Base-by-base conservation (phyloP, 2,113 vertebrate species). In the Gulo gulo region DNA sequence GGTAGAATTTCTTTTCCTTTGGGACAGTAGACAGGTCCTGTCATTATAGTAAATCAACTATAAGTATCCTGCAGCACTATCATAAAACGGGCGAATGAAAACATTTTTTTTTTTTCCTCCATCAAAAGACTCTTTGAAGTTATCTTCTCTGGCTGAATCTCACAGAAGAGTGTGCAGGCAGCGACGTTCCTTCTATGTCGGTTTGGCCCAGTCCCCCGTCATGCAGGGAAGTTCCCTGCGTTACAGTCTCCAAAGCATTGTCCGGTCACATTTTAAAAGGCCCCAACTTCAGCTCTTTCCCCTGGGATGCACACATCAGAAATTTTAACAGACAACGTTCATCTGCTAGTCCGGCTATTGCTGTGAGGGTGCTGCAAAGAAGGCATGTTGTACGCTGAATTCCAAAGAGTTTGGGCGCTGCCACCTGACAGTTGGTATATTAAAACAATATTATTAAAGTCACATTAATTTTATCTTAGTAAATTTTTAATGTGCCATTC, bases 401-500 rank as follows among this genome's bases (percentile, higher is more conserved):
- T 93, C 95, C 95, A 95, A 96, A 95, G 26, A 93, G 84, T 90
- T 98, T 90, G 97, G 83, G 76, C 78, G n/a, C 69, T 81, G 69
- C 85, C 78, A 95, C 65, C 96, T 96, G 88, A 96, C 71, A 98
- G 69, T 92, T 78, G 97, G 84, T 94, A 73, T 97, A 97, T 96
- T 96, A 96, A 98, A 98, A 98, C 74, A 98, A 87, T 92, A 96
- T 83, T 97, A 97, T 96, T 61, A 94, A 97, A 97, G 95, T 88
- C 78, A 88, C 88, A 98, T 98, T 96, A 96, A 98, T 98, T 98
- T 98, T 97, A 98, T 97, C 91, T 34, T 96, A 61, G 85, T 98
- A 95, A 71, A 98, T 98, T 98, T 98, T 98, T 97, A 98, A 97
- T 95, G 81, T 96, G 91, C 36, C 93, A 80, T 95, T 98, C 93